A percentile compares a stretch with the other conserved stretches of the same genome.
These are phyloP conservation scores for Brachionus calyciflorus DNA, from an alignment of 1,140 invertebrate genomes.

Conservation along the genomic window DNA sequence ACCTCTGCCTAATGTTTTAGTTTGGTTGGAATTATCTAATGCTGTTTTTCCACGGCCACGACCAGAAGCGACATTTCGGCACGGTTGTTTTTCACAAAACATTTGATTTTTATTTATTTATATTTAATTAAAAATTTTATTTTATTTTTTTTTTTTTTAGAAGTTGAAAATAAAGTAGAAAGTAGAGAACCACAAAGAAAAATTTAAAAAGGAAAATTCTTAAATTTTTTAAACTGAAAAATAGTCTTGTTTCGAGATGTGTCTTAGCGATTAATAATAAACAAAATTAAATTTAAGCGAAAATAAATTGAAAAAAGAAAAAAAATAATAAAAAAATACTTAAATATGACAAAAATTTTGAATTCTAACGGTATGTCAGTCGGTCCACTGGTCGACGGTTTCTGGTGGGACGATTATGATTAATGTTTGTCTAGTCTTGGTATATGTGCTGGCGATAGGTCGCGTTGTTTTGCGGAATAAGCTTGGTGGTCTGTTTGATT, in stretches of 20 bases:
- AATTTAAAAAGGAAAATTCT: background rate
- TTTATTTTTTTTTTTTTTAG: background rate
- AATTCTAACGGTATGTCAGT: background rate
- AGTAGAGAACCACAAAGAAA: background rate
- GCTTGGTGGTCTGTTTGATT: background rate
- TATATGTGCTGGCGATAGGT: background rate
- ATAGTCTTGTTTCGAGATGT: background rate
- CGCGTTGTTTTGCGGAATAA: background rate
- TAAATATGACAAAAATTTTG: background rate
- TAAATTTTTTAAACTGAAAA: background rate
- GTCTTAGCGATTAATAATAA: background rate
- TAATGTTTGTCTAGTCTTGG: background rate
- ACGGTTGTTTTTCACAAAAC: no score
- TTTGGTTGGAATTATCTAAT: no score
- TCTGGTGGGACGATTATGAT: background rate
- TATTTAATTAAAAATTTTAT: no score
- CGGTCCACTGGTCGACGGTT: background rate
- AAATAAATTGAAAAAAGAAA: background rate
- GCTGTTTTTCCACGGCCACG: no score
- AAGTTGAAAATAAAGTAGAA: background rate
- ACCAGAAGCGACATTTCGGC: no score
- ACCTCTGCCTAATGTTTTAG: background rate
- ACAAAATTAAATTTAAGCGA: background rate
- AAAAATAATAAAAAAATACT: background rate
- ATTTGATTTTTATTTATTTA: background rate